Base-by-base conservation (phyloP, 2,113 vertebrate species). In the Erinaceus europaeus region DNA sequence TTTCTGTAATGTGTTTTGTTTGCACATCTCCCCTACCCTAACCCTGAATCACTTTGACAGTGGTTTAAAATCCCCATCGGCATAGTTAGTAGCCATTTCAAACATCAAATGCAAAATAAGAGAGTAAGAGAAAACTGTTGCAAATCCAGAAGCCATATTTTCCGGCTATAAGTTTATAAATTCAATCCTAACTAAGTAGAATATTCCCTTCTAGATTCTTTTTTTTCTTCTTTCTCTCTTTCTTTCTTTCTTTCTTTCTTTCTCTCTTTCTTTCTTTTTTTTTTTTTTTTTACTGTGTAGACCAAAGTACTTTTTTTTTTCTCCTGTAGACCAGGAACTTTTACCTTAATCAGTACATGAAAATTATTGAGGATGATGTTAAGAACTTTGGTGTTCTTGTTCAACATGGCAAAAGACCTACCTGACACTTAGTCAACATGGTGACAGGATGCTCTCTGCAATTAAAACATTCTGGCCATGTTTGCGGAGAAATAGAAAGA, bases 371-470 rank as follows among this genome's bases (percentile, higher is more conserved):
- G 0, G 29, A 10, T 64, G 15, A 77, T 55, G 9, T 46, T 36
- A 84, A 84, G 40, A 90, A 84, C 40, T 69, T 6, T 65, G 52
- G 8, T 81, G 10, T 73, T 90, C 40, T 89, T 84, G 34, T 61
- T 82, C 13, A 82, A 42, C 50, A 52, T 17, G 50, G 50, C 50
- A 52, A n/a, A 52, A 12, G 9, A 12, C 50, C 50, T 52, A 53
- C 8, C 8, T 92, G 29, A 48, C 10, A 68, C 5, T 87, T 71
- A 68, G 25, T 55, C 38, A 80, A 73, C 10, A 46, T 52, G n/a
- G 18, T 0, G 5, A 67, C 1, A 84, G 36, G 44, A 9, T 15
- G 11, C 6, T 74, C 34, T 80, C 69, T 50, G 57, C 40, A 68
- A 64, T 62, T 65, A 87, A 21, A 84, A 64, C 13, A 89, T 27